These are phyloP conservation scores for Ammospiza maritima DNA, from an alignment of 2,797 vertebrate species.

Conservation along the genomic window DNA sequence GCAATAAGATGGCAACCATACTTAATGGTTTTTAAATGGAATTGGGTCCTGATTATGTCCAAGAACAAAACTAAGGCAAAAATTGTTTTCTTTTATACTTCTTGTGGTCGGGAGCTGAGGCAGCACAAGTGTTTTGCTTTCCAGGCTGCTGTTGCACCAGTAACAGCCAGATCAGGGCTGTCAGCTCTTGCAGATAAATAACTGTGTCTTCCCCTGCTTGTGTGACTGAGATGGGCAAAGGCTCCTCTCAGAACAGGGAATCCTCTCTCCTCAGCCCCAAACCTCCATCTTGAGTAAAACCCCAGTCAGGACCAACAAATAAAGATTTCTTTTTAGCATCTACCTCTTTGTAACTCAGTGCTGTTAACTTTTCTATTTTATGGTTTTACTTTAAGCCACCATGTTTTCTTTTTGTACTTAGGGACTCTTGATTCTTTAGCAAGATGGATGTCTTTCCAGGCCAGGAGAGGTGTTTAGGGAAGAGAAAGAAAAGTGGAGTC, in stretches of 20 bases:
- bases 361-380: neutral
- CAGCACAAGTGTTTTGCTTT: neutral
- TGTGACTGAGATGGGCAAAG: neutral
- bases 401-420: neutral
- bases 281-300: neutral
- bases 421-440: neutral
- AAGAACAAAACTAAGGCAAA: neutral
- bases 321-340: neutral
- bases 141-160: rapidly evolving
- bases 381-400: neutral
- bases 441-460: neutral
- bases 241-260: neutral
- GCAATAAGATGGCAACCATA: no score
- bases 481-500: neutral
- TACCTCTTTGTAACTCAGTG: neutral
- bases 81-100: neutral
- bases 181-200: neutral
- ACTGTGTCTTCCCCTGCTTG: neutral
- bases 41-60: neutral
- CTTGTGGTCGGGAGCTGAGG: neutral
- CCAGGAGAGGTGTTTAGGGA: neutral
- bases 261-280: neutral
- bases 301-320: neutral
- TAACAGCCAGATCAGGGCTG: neutral
- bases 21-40: neutral